phyloP scores from a whole-genome alignment of 2,113 vertebrate genomes.

The Amphiprion percula region DNA sequence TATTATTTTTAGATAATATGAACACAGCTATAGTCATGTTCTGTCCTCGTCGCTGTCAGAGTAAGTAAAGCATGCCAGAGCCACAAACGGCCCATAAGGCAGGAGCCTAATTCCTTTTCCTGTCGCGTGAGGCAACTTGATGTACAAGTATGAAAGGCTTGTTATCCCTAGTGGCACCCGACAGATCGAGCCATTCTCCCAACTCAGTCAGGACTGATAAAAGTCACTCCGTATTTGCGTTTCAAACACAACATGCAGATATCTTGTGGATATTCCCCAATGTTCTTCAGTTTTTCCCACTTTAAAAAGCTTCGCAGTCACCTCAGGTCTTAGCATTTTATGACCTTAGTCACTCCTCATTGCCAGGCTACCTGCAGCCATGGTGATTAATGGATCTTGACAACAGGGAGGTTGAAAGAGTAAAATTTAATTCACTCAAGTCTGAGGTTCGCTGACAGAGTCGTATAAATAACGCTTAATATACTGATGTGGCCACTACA shows the following conservation, averaged over 20 bases:
- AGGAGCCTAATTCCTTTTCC: slow-evolving; percentile 53
- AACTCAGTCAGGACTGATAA: slow-evolving; percentile 51
- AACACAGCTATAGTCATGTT: slow-evolving; percentile 60
- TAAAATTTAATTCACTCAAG: slow-evolving; percentile 59
- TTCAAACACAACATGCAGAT: slow-evolving; percentile 5
- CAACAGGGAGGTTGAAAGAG: slow-evolving; percentile 51
- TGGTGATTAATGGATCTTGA: slow-evolving; percentile 65
- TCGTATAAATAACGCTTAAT: slow-evolving; percentile 29
- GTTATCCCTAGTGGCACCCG: slow-evolving; percentile 60
- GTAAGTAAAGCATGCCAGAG: slow-evolving; percentile 47
- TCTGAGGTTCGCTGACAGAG: slow-evolving; percentile 36
- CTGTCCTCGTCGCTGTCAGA: slow-evolving; percentile 65
- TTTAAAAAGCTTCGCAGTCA: slow-evolving; percentile 23
- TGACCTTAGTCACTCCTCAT: slow-evolving; percentile 43
- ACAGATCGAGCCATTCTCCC: slow-evolving; percentile 33
- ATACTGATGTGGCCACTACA: neutral
- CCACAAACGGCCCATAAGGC: slow-evolving; percentile 66
- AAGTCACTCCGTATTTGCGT: slow-evolving; percentile 34
- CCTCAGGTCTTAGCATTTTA: slow-evolving; percentile 21
- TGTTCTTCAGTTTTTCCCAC: neutral
- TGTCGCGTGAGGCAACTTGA: slow-evolving; percentile 58
- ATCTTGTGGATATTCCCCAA: slow-evolving; percentile 12
- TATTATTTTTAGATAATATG: slow-evolving; percentile 68
- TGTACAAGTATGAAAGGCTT: slow-evolving; percentile 57
- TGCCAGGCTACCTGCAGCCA: slow-evolving; percentile 46